Evolutionary conservation across 2,797 vertebrate genomes (phyloP).

Genomic region (Sebastes taczanowskii): DNA sequence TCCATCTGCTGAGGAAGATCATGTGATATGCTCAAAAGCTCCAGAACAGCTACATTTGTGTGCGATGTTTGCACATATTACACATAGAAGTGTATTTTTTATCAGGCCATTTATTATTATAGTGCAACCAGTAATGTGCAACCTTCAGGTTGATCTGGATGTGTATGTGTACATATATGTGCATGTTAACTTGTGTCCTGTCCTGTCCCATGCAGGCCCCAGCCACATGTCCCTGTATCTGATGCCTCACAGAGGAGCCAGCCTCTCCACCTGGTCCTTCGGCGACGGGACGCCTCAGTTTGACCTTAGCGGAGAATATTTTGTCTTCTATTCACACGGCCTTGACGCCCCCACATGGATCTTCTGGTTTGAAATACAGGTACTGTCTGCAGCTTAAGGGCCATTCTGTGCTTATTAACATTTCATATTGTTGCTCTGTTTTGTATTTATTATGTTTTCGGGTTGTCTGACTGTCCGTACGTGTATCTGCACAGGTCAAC

Average conservation of each 20-base stretch:
- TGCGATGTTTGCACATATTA: too few relatives aligned
- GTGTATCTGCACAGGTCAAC: not conserved
- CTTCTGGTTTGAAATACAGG: conserved; percentile 95
- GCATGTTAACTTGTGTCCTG: not conserved
- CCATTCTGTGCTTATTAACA: not conserved
- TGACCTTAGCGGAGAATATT: conserved; percentile 90
- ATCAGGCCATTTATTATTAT: too few relatives aligned
- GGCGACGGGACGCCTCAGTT: conserved; percentile 87
- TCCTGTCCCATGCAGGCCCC: conserved; percentile 82
- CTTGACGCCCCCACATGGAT: conserved; percentile 88
- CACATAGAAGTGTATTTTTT: too few relatives aligned
- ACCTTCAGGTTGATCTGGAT: not conserved
- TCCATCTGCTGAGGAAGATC: not conserved
- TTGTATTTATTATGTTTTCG: not conserved
- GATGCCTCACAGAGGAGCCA: conserved; percentile 82
- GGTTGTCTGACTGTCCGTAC: too few relatives aligned
- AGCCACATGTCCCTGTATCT: conserved; percentile 95
- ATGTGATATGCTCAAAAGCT: not conserved
- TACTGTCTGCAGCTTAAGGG: conserved; percentile 50
- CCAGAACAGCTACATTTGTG: not conserved
- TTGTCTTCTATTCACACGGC: conserved; percentile 94
- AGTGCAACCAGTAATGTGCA: not conserved
- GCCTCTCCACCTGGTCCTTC: conserved; percentile 91
- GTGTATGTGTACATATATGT: not conserved
- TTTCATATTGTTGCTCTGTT: not conserved